Conservation (phyloP, 2,797 vertebrate species). For the Sebastes oblongus region DNA sequence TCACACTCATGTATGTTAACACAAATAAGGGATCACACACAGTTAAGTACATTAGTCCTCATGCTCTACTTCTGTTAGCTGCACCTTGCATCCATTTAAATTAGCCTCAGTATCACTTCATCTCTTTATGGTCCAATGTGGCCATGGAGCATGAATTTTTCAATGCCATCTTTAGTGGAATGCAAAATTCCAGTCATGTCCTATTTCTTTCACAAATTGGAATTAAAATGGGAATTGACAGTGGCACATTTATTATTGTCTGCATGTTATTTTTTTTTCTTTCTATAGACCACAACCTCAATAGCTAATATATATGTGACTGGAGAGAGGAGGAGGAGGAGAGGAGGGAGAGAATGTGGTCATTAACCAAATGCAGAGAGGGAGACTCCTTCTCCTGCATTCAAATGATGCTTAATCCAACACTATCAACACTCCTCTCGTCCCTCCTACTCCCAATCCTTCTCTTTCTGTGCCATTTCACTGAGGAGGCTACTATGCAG, state of each 20-base stretch:
- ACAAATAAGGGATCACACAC: conserved; percentile 1
- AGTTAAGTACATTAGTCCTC: conserved; percentile 4
- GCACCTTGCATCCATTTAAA: conserved; percentile 15
- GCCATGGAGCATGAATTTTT: conserved; percentile 34
- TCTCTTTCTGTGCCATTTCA: conserved; percentile 45
- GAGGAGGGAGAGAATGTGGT: conserved; percentile 46
- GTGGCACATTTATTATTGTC: conserved; percentile 38
- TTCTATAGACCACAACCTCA: conserved; percentile 3
- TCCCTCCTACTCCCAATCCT: conserved; percentile 46
- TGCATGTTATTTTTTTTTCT: conserved; percentile 10
- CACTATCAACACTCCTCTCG: conserved; percentile 55
- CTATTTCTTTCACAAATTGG: conserved; percentile 42
- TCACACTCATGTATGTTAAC: conserved; percentile 12
- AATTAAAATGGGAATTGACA: conserved; percentile 42
- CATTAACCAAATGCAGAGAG: conserved; percentile 65
- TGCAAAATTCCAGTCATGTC: conserved; percentile 40
- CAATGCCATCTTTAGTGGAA: conserved; percentile 25
- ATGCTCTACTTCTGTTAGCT: background rate
- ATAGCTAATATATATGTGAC: conserved; percentile 36
- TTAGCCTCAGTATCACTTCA: conserved; percentile 18
- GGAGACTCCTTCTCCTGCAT: conserved; percentile 63
- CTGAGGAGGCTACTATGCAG: conserved; percentile 40
- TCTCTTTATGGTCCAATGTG: conserved; percentile 10
- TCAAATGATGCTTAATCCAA: conserved; percentile 68
- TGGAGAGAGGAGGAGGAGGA: conserved; percentile 3